Evolutionary conservation across 2,113 vertebrate species (phyloP), one percentile per base, ranked within the genome.

Genomic region (Tragelaphus buxtoni): DNA sequence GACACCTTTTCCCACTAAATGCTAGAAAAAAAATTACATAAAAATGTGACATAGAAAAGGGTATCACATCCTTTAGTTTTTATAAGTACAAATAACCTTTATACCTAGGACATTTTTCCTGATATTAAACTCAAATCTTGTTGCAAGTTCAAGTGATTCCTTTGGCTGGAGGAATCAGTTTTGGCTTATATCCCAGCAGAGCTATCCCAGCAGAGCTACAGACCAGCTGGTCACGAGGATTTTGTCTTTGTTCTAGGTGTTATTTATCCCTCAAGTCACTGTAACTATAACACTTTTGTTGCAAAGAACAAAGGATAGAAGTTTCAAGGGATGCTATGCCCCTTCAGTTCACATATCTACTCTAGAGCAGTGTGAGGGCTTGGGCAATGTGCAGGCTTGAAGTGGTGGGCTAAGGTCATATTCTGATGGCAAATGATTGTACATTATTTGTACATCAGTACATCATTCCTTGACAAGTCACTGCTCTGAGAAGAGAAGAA

Each of bases 161-260:
- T 47, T 76, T 90, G 92, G 76, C 77, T 93, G n/a, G 18, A 72
- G 65, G 4, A 72, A 39, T 72, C 18, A 72, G 18, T 72, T 69
- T 39, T 72, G 65, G n/a, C 65, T 72, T 72, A 4, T 61, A 65
- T 74, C 32, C 76, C 92, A 53, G 55, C 32, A 81, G 65, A 97
- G 13, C 49, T 49, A 28, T 63, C 42, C 80, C 92, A 53, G 53
- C 32, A 82, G 69, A 97, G 13, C 45, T 45, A n/a, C 47, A 88
- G 32, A 77, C 55, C 77, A 89, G 63, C 76, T 92, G 80, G 77
- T 90, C 65, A 76, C 0, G 0, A 77, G n/a, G 49, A 85, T 85
- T 94, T 85, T 89, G 45, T 90, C 77, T 90, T 92, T 88, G 80
- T 61, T 93, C 35, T 90, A 69, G 77, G 42, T 90, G 56, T 83